Percentiles rank a stretch among this genome's conserved stretches.
phyloP scores from a whole-genome alignment of 2,113 vertebrate genomes.

The Nothocercus nigrocapillus region DNA sequence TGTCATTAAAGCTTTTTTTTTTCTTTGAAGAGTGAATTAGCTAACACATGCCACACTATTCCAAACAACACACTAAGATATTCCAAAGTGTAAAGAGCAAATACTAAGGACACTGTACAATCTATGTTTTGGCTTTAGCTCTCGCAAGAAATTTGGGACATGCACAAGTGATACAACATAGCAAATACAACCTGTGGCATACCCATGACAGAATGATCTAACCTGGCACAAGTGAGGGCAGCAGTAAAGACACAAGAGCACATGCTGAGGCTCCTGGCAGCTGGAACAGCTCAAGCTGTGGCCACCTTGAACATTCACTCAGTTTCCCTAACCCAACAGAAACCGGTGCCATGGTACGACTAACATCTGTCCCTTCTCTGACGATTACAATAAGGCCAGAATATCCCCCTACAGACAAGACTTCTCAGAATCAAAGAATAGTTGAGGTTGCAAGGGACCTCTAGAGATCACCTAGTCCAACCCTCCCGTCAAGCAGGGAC shows the following conservation, averaged over 20 bases:
- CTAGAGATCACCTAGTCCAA: too few relatives aligned
- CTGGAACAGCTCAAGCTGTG: not conserved
- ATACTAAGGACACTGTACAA: not conserved
- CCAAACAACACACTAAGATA: not conserved
- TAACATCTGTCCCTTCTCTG: fast-evolving
- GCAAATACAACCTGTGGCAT: not conserved
- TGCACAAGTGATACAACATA: fast-evolving
- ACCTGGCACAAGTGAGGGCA: not conserved
- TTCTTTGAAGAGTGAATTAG: not conserved
- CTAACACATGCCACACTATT: not conserved
- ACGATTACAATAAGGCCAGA: fast-evolving
- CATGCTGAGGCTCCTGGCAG: not conserved
- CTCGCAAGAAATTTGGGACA: not conserved
- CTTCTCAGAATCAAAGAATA: too few relatives aligned
- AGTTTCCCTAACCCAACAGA: not conserved
- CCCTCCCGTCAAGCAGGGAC: too few relatives aligned
- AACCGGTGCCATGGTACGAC: fast-evolving
- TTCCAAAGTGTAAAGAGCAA: not conserved
- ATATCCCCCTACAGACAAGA: not conserved
- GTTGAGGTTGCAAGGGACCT: too few relatives aligned
- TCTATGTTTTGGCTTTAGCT: not conserved
- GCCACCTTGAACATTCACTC: not conserved
- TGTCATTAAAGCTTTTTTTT: not conserved
- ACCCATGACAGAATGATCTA: not conserved
- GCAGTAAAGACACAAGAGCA: not conserved